Percentiles rank a stretch among this genome's conserved stretches.
Conservation (phyloP, 1,140 invertebrate species). For the Drosophila quadrilineata region DNA sequence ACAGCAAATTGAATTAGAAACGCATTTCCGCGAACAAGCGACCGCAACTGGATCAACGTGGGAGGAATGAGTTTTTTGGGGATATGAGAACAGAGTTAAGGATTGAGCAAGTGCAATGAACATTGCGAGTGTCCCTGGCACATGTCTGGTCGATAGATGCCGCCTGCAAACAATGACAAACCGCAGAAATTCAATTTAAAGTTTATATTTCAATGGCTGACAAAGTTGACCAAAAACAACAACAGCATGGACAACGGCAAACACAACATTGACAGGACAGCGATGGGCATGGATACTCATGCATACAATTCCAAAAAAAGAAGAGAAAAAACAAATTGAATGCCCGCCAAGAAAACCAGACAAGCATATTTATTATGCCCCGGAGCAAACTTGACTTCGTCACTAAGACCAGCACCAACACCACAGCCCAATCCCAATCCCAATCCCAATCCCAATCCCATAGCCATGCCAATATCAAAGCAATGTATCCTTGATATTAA, state of each 20-base stretch:
- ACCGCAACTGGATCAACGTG: constrained; percentile 22
- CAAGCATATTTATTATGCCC: constrained; percentile 49
- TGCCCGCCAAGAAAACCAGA: constrained; percentile 29
- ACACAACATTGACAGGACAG: neutral
- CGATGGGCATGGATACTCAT: constrained; percentile 36
- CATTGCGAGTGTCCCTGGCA: too few relatives aligned
- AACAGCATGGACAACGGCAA: constrained; percentile 12
- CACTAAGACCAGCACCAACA: too few relatives aligned
- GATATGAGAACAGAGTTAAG: constrained; percentile 1
- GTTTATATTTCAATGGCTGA: constrained; percentile 66
- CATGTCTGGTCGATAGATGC: constrained; percentile 33
- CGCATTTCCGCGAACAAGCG: constrained; percentile 59
- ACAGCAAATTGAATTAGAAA: constrained; percentile 78
- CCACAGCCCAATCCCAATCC: too few relatives aligned
- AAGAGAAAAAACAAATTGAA: constrained; percentile 70
- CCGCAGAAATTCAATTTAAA: constrained; percentile 78
- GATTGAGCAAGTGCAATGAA: too few relatives aligned
- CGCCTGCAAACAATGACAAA: constrained; percentile 71
- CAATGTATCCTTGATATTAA: neutral
- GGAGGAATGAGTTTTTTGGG: neutral
- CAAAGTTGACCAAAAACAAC: constrained; percentile 19
- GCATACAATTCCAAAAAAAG: constrained; percentile 76
- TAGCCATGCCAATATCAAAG: neutral
- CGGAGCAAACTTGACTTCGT: constrained; percentile 16
- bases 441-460: too few relatives aligned